Percentiles rank a stretch among this genome's conserved stretches.
Evolutionary conservation across 2,113 vertebrate genomes (phyloP).

Genomic region (Piprites chloris): DNA sequence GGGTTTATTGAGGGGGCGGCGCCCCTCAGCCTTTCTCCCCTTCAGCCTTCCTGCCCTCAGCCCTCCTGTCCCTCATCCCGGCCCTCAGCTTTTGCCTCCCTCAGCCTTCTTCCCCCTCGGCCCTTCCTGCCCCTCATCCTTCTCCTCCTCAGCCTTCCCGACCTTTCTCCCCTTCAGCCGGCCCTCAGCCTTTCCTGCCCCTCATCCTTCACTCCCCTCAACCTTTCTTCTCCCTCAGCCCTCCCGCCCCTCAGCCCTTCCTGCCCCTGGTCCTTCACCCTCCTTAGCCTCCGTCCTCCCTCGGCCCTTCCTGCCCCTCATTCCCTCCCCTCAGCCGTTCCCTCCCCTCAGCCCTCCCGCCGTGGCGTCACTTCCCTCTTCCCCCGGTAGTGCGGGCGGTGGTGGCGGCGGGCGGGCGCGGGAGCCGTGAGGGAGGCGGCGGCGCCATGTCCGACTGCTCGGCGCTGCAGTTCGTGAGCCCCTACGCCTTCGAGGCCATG

Average conservation of each 20-base stretch:
- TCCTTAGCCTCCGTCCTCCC: neutral
- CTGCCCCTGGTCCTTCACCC: neutral
- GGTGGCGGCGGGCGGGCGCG: neutral
- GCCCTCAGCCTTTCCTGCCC: too few species aligned
- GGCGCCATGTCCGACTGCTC: slow-evolving; percentile 81
- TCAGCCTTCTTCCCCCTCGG: neutral
- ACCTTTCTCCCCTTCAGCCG: too few species aligned
- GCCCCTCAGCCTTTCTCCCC: neutral
- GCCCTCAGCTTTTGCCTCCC: too few species aligned
- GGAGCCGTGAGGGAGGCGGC: neutral
- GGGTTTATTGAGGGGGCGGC: neutral
- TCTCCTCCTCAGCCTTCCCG: too few species aligned
- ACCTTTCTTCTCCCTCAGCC: too few species aligned
- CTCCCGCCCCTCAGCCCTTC: too few species aligned
- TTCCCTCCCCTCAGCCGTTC: neutral
- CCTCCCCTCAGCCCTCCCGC: neutral
- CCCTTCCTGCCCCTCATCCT: neutral
- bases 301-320: neutral
- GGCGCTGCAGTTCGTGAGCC: slow-evolving; percentile 90
- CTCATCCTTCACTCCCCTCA: too few species aligned
- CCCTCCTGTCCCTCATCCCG: too few species aligned
- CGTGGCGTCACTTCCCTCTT: neutral
- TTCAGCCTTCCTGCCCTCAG: neutral
- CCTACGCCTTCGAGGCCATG: slow-evolving; percentile 96
- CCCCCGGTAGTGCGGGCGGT: neutral